Evolutionary conservation across 2,797 vertebrate species (phyloP).

Genomic region (Helicolenus hilgendorfi): DNA sequence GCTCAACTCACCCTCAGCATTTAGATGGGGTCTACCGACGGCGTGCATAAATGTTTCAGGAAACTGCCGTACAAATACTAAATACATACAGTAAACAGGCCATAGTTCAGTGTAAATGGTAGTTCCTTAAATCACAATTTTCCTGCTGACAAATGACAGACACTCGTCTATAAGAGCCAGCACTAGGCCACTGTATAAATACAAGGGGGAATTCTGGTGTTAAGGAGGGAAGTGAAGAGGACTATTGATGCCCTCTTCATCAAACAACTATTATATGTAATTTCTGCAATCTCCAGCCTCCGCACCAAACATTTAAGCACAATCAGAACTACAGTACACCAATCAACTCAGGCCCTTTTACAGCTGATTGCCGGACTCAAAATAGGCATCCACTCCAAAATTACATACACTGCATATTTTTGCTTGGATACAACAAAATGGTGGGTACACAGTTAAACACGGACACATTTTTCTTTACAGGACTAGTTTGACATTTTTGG

Average conservation of each 20-base stretch:
- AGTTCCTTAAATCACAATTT: conserved; percentile 4
- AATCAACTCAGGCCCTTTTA: conserved; percentile 23
- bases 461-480: background rate
- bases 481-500: background rate
- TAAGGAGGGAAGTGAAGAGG: background rate
- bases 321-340: conserved; percentile 21
- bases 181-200: background rate
- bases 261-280: conserved; percentile 18
- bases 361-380: conserved; percentile 8
- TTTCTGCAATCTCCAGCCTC: conserved; percentile 11
- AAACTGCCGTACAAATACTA: conserved; percentile 11
- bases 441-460: background rate
- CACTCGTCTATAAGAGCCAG: background rate
- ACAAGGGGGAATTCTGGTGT: background rate
- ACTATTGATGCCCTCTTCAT: conserved; percentile 8
- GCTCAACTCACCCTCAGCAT: conserved; percentile 33
- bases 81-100: conserved; percentile 11
- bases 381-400: conserved; percentile 1
- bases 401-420: background rate
- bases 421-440: background rate
- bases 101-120: background rate
- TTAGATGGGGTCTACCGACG: background rate
- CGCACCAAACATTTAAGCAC: conserved; percentile 1
- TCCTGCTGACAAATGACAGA: conserved; percentile 24
- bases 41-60: conserved; percentile 13